Evolutionary conservation across 2,113 vertebrate genomes (phyloP).

Genomic region (Corythaeola cristata): DNA sequence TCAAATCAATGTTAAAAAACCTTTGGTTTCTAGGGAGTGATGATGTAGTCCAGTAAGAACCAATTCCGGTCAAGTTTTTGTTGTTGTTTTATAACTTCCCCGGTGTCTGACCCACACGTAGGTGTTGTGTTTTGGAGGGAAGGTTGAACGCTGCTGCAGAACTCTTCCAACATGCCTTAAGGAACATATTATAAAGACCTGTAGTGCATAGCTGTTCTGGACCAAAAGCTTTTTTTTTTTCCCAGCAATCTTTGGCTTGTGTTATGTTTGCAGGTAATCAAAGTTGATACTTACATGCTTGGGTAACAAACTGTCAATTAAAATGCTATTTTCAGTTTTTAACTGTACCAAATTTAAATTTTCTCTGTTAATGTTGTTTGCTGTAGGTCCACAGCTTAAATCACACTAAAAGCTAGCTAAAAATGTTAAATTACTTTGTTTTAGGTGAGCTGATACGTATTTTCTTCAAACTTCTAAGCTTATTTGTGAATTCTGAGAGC

Average conservation of each 20-base stretch:
- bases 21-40: not conserved
- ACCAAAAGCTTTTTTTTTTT: not conserved
- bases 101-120: rapidly evolving
- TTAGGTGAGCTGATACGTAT: not conserved
- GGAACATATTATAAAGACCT: not conserved
- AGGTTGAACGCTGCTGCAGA: not conserved
- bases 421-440: not conserved
- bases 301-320: not conserved
- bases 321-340: not conserved
- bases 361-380: not conserved
- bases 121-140: not conserved
- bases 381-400: not conserved
- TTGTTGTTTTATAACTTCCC: not conserved
- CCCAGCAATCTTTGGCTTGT: rapidly evolving
- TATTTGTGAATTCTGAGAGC: not conserved
- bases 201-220: not conserved
- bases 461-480: not conserved
- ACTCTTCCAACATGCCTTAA: not conserved
- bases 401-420: not conserved
- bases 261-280: not conserved
- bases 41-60: not conserved
- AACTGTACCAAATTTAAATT: not conserved
- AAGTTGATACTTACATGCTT: not conserved
- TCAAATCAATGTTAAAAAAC: not conserved
- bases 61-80: not conserved